These are phyloP conservation scores for Aurelia sp. DNA, from an alignment of 30 jellyfish, hydroid and myxozoan species.

Conservation along the genomic window DNA sequence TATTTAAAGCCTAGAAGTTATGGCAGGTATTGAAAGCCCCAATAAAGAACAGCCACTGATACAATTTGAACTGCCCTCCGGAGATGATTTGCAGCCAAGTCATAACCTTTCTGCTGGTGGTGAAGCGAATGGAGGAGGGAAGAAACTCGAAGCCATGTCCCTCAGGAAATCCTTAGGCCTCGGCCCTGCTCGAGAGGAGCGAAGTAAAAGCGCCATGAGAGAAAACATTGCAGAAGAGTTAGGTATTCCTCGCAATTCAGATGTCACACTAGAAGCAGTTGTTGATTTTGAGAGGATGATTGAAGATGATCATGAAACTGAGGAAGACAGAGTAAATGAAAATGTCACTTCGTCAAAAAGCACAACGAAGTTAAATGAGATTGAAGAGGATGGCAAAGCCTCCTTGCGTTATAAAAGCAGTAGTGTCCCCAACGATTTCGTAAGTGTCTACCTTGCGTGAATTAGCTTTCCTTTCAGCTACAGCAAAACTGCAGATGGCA, in stretches of 20 bases:
- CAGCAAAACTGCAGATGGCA: no score
- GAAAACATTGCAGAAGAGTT: conserved; percentile 31
- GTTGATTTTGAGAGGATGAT: conserved; percentile 26
- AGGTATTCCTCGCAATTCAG: conserved; percentile 38
- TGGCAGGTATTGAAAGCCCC: no score
- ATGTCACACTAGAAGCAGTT: conserved; percentile 43
- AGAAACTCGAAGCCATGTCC: no score
- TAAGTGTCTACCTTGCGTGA: background rate
- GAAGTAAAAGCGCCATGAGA: conserved; percentile 29
- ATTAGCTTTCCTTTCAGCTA: background rate
- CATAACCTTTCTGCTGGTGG: no score
- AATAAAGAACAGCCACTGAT: no score
- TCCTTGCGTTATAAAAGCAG: background rate
- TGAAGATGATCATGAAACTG: conserved; percentile 6
- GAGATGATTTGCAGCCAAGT: no score
- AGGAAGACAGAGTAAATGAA: conserved; percentile 1
- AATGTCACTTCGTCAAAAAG: background rate
- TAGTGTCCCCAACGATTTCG: conserved; percentile 51
- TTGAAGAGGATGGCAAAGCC: background rate
- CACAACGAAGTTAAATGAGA: background rate
- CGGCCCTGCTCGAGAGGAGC: background rate
- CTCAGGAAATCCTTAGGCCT: background rate
- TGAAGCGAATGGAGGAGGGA: no score
- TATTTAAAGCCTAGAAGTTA: no score
- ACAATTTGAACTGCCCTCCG: no score